Evolutionary conservation across 2,113 vertebrate species (phyloP).

Genomic region (Gymnarchus niloticus): DNA sequence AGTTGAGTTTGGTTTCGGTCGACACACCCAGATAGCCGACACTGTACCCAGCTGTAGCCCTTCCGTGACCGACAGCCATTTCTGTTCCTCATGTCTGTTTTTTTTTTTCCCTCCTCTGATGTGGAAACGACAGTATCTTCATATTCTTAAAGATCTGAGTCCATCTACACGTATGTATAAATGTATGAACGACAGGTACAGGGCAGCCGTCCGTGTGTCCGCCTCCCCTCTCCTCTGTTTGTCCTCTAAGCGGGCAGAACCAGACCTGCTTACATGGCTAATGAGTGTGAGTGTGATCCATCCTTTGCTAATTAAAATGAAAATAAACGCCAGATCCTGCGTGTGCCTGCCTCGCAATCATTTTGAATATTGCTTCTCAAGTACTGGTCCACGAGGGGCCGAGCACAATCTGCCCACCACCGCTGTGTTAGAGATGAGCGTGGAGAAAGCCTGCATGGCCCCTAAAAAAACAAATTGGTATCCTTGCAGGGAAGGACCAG

Average conservation of each 20-base stretch:
- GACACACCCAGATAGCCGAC: not conserved
- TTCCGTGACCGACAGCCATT: not conserved
- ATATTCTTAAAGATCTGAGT: not conserved
- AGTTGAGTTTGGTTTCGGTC: too few species aligned
- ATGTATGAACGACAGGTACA: not conserved
- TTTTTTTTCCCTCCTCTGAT: not conserved
- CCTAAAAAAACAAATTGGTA: not conserved
- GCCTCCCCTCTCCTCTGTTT: not conserved
- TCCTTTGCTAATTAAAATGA: not conserved
- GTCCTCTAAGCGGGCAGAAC: not conserved
- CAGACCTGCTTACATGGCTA: not conserved
- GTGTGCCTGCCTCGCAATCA: not conserved
- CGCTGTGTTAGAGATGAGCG: not conserved
- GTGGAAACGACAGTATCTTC: not conserved
- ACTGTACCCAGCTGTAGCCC: not conserved
- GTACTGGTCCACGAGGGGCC: not conserved
- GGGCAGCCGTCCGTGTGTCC: not conserved
- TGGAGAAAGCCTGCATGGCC: not conserved
- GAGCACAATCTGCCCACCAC: not conserved
- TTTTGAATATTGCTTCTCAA: not conserved
- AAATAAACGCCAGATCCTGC: not conserved
- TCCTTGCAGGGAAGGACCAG: not conserved
- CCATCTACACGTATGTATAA: not conserved
- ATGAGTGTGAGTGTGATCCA: not conserved
- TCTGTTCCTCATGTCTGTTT: not conserved